Evolutionary conservation across 2,888 invertebrate genomes (phyloP).

Genomic region (Phlogophora meticulosa): DNA sequence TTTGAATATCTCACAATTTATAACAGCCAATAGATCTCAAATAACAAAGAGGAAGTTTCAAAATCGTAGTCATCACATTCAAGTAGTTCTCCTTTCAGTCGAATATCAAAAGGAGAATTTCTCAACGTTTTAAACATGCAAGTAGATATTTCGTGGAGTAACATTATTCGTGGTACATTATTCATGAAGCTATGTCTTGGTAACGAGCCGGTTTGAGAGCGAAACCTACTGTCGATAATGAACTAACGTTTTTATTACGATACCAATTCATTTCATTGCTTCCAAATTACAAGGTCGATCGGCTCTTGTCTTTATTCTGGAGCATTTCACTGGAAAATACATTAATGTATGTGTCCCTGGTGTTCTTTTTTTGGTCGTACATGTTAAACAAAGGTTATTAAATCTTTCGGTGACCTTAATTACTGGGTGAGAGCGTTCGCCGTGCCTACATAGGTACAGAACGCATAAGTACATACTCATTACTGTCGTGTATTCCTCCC

Average conservation of each 20-base stretch:
- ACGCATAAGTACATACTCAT: constrained; percentile 40
- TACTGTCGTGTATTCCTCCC: constrained; percentile 29
- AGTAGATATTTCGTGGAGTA: constrained; percentile 83
- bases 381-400: constrained; percentile 56
- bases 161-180: constrained; percentile 88
- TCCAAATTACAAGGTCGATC: constrained; percentile 69
- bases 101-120: constrained; percentile 83
- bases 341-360: constrained; percentile 55
- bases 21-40: constrained; percentile 41
- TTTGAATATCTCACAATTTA: constrained; percentile 17
- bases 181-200: constrained; percentile 86
- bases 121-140: constrained; percentile 85
- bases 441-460: constrained; percentile 1
- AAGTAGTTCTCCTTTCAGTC: constrained; percentile 73
- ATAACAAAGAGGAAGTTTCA: constrained; percentile 62
- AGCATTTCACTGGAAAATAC: constrained; percentile 49
- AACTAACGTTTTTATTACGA: constrained; percentile 83
- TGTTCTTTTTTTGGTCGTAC: constrained; percentile 49
- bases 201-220: constrained; percentile 86
- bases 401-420: constrained; percentile 54
- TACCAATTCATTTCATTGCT: constrained; percentile 78
- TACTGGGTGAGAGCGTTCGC: constrained; percentile 37
- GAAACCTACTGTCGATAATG: constrained; percentile 86
- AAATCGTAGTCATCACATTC: constrained; percentile 69
- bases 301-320: constrained; percentile 42